Conservation (phyloP, 2,888 invertebrate species). For the Athalia circularis region DNA sequence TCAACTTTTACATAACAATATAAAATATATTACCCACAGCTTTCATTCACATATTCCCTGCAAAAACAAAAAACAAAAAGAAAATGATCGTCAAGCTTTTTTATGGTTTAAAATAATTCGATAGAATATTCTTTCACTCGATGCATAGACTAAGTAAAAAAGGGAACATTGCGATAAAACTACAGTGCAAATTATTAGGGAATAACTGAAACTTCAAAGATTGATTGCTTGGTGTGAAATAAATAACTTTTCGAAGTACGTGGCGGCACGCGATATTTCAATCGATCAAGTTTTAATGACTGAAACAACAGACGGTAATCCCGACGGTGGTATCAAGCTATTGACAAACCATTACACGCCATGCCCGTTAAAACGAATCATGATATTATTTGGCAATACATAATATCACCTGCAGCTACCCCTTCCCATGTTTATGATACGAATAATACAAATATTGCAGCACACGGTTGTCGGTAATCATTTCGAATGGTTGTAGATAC, state of each 20-base stretch:
- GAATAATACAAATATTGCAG: constrained; percentile 13
- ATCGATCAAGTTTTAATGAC: constrained; percentile 63
- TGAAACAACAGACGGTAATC: constrained; percentile 59
- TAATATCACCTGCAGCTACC: constrained; percentile 59
- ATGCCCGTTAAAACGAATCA: constrained; percentile 59
- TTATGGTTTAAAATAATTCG: not conserved
- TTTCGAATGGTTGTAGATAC: constrained; percentile 23
- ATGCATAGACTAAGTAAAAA: not conserved
- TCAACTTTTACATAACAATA: constrained; percentile 70
- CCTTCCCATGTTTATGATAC: constrained; percentile 11
- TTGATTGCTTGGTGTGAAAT: not conserved
- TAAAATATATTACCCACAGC: constrained; percentile 54
- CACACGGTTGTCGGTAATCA: constrained; percentile 33
- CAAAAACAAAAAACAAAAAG: not conserved
- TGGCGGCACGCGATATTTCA: constrained; percentile 3
- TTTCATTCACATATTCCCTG: constrained; percentile 57
- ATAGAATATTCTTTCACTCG: no score
- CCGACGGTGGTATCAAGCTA: constrained; percentile 62
- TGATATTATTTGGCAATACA: constrained; percentile 59
- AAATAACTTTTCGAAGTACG: not conserved
- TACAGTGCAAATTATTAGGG: not conserved
- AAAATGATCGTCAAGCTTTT: not conserved
- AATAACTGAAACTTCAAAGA: not conserved
- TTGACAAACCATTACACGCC: constrained; percentile 60
- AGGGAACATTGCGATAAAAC: not conserved